phyloP scores from a whole-genome alignment of 2,888 invertebrate genomes.

The Unio delphinus region DNA sequence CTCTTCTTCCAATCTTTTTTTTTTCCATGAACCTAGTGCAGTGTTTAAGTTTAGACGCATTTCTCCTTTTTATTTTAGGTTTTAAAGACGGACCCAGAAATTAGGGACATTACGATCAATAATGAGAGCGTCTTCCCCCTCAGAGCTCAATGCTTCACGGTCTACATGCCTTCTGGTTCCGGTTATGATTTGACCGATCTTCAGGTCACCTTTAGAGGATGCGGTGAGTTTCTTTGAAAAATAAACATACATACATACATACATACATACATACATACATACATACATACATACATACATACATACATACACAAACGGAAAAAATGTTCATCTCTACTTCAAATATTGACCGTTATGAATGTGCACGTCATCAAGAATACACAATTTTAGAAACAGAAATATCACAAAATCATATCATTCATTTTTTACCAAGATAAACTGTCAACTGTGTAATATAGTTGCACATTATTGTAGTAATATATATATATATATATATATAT shows the following conservation, averaged over 20 bases:
- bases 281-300: slow-evolving; percentile 9
- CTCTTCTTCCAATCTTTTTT: no score
- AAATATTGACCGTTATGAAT: no score
- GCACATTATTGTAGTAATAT: no score
- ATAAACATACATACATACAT: no score
- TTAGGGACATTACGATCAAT: slow-evolving; percentile 12
- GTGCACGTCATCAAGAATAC: no score
- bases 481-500: no score
- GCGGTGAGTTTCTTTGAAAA: slow-evolving; percentile 14
- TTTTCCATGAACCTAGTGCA: no score
- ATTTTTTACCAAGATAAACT: no score
- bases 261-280: neutral
- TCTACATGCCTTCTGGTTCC: slow-evolving; percentile 16
- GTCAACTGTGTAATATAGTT: no score
- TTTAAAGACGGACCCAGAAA: slow-evolving; percentile 13
- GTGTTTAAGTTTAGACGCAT: no score
- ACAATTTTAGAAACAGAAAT: no score
- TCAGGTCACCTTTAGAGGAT: slow-evolving; percentile 23
- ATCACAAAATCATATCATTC: neutral
- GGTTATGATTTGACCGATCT: slow-evolving; percentile 4
- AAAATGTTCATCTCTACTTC: no score
- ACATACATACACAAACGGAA: neutral
- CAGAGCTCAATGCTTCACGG: slow-evolving; percentile 26
- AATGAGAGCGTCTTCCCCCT: slow-evolving; percentile 19
- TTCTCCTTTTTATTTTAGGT: slow-evolving; percentile 8